Percentiles rank a stretch among this genome's conserved stretches.
phyloP scores from a whole-genome alignment of 2,113 vertebrate genomes.

The Passer domesticus region DNA sequence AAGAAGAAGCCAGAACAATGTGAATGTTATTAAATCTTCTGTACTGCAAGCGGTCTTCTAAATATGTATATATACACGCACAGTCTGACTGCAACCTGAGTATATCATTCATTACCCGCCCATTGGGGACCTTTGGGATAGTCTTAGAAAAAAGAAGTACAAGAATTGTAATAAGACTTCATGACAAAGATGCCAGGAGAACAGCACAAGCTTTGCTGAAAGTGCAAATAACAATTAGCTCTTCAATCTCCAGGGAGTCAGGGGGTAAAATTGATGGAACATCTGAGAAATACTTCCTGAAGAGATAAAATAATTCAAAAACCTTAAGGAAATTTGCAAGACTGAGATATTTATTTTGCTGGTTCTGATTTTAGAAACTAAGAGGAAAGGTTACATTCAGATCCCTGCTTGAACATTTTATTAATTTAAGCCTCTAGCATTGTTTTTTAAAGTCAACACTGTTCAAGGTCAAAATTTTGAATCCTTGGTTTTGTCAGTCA shows the following conservation, averaged over 20 bases:
- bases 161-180: conserved; percentile 21
- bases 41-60: not conserved
- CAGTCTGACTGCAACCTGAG: not conserved
- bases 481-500: not conserved
- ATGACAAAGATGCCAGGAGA: not conserved
- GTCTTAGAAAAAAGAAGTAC: conserved; percentile 3
- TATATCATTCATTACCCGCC: not conserved
- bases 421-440: not conserved
- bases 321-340: conserved; percentile 19
- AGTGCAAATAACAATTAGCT: conserved; percentile 53
- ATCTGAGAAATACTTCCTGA: not conserved
- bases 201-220: conserved; percentile 5
- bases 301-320: conserved; percentile 4
- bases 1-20: not conserved
- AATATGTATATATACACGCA: conserved; percentile 5
- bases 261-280: not conserved
- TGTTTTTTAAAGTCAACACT: not conserved
- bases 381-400: not conserved
- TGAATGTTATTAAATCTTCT: conserved; percentile 15
- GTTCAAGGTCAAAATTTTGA: not conserved
- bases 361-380: not conserved
- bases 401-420: not conserved
- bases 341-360: not conserved
- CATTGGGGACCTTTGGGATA: not conserved
- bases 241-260: not conserved